Evolutionary conservation across 2,113 vertebrate genomes (phyloP).

Genomic region (Promerops cafer): DNA sequence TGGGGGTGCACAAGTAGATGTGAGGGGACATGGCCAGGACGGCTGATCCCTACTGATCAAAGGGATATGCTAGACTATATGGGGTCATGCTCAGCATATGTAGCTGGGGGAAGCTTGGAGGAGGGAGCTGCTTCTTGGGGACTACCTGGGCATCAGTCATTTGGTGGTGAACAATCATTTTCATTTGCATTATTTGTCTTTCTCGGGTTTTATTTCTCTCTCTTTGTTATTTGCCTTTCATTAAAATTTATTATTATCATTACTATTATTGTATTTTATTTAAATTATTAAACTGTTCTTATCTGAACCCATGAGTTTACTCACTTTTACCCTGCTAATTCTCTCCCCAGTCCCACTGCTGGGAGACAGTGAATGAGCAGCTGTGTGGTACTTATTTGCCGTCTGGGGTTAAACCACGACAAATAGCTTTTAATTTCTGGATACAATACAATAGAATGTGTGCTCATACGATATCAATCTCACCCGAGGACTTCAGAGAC

Average conservation of each 20-base stretch:
- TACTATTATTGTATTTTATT: neutral
- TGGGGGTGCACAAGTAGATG: neutral
- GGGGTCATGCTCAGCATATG: neutral
- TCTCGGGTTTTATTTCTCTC: neutral
- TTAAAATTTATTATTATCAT: neutral
- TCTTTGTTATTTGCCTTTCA: neutral
- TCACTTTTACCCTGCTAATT: neutral
- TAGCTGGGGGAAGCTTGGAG: neutral
- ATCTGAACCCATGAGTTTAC: neutral
- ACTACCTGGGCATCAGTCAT: fast-evolving
- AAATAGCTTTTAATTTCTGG: slow-evolving; percentile 26
- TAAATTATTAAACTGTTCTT: neutral
- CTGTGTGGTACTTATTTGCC: neutral
- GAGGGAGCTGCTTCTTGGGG: neutral
- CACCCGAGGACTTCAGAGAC: neutral
- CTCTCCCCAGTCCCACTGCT: neutral
- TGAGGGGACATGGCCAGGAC: neutral
- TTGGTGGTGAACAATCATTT: neutral
- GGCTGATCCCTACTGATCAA: neutral
- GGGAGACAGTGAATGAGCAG: neutral
- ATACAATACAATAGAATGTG: neutral
- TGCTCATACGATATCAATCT: neutral
- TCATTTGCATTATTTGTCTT: neutral
- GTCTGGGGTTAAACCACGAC: neutral
- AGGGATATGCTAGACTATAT: neutral